Base-by-base conservation (phyloP, 2,888 invertebrate species). In the Synergus gifuensis region DNA sequence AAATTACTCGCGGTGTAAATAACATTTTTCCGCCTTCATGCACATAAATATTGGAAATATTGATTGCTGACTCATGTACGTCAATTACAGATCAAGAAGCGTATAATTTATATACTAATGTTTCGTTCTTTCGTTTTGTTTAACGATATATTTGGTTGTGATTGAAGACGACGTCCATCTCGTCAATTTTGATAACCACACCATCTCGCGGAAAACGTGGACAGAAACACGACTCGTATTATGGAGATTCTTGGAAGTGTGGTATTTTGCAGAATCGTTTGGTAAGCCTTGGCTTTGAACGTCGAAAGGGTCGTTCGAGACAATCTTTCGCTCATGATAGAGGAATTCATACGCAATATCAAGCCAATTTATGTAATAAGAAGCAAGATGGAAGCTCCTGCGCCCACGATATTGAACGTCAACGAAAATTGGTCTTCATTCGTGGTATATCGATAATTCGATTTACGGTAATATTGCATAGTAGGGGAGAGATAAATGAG, bases 361-460 rank as follows among this genome's bases (percentile, higher is more conserved):
- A 49, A 49, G 69, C 28, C 46, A 69, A 69, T 69, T 69, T 69
- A 49, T 28, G 49, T 69, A 69, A 69, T 69, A 69, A 69, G 69
- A 69, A 69, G 36, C 69, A 40, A 64, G 64, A 64, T 64, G 40
- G 64, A 40, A 64, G 49, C 49, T 28, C 28, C 69, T 49, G 49
- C 49, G 49, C 49, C 49, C 69, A 54, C 9, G 49, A 69, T 69
- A 54, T 69, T 69, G 22, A 69, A 69, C 69, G 36, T 69, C 69
- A 69, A 69, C 69, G 69, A 69, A 69, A 69, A 69, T 49, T 69
- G 69, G 49, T 69, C 69, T 69, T 69, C 14, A 16, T 49, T 69
- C 69, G 69, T 69, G 69, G 49, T 54, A 36, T 69, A 69, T 69
- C 69, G 28, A 69, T 69, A 69, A 69, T 69, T 69, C 49, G 69